Evolutionary conservation across 2,113 vertebrate genomes (phyloP).

Genomic region (Tetrax tetrax): DNA sequence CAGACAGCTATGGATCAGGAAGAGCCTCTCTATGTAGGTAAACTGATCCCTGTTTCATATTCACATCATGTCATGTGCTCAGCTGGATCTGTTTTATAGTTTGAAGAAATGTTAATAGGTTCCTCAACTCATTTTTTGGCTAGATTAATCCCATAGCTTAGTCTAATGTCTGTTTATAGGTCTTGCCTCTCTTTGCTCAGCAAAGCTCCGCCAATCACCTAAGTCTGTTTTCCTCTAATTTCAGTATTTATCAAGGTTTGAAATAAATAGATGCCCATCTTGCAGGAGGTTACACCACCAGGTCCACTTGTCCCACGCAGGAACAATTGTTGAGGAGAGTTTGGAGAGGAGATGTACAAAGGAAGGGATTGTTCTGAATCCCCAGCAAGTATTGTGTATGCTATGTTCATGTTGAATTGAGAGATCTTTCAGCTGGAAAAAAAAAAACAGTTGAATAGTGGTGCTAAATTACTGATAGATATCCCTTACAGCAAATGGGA

Average conservation of each 20-base stretch:
- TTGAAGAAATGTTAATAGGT: neutral
- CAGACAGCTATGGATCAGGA: neutral
- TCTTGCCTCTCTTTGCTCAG: neutral
- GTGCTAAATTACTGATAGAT: neutral
- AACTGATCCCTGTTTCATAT: neutral
- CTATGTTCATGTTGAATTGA: neutral
- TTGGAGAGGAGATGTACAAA: neutral
- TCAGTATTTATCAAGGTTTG: neutral
- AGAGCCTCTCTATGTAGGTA: neutral
- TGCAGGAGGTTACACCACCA: neutral
- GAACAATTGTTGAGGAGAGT: fast-evolving
- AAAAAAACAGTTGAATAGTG: neutral
- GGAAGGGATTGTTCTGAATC: neutral
- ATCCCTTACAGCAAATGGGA: neutral
- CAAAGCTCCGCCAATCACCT: neutral
- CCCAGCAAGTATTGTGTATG: neutral
- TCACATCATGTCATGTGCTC: neutral
- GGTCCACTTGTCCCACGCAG: fast-evolving
- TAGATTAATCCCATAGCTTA: neutral
- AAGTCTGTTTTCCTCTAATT: neutral
- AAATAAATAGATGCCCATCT: neutral
- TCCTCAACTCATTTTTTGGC: neutral
- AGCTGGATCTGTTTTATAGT: neutral
- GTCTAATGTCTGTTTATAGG: neutral
- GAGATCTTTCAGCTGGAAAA: neutral